Conservation (phyloP, 2,888 invertebrate species). For the Coenonympha arcania region DNA sequence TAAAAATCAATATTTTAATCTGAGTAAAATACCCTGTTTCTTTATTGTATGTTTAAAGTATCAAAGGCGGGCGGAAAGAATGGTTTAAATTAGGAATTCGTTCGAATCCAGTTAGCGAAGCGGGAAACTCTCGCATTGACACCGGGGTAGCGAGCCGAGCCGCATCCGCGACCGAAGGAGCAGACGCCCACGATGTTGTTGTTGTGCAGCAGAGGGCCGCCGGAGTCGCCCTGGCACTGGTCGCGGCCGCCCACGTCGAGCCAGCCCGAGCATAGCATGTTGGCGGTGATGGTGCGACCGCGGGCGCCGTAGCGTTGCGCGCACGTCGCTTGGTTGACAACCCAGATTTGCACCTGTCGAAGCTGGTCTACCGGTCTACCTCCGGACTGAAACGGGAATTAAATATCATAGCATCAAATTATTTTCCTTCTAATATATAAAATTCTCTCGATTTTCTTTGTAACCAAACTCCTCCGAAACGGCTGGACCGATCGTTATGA, state of each 20-base stretch:
- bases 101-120: constrained; percentile 42
- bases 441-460: too few relatives aligned
- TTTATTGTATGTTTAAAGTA: too few relatives aligned
- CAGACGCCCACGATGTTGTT: constrained; percentile 31
- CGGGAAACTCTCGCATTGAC: constrained; percentile 42
- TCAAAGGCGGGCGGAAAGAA: too few relatives aligned
- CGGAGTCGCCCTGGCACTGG: constrained; percentile 52
- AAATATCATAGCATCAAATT: too few relatives aligned
- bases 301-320: constrained; percentile 32
- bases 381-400: constrained; percentile 8
- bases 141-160: constrained; percentile 32
- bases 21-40: too few relatives aligned
- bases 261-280: constrained; percentile 51
- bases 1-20: too few relatives aligned
- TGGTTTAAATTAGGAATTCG: constrained; percentile 32
- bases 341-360: constrained; percentile 40
- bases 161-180: constrained; percentile 42
- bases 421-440: too few relatives aligned
- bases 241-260: constrained; percentile 51
- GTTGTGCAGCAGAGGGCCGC: constrained; percentile 51
- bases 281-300: constrained; percentile 34
- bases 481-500: too few relatives aligned
- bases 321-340: constrained; percentile 37
- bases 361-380: constrained; percentile 24
- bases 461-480: too few relatives aligned